A percentile compares a stretch with the other conserved stretches of the same genome.
These are phyloP conservation scores for Ypsolopha scabrella DNA, from an alignment of 2,888 invertebrate genomes.

Conservation along the genomic window DNA sequence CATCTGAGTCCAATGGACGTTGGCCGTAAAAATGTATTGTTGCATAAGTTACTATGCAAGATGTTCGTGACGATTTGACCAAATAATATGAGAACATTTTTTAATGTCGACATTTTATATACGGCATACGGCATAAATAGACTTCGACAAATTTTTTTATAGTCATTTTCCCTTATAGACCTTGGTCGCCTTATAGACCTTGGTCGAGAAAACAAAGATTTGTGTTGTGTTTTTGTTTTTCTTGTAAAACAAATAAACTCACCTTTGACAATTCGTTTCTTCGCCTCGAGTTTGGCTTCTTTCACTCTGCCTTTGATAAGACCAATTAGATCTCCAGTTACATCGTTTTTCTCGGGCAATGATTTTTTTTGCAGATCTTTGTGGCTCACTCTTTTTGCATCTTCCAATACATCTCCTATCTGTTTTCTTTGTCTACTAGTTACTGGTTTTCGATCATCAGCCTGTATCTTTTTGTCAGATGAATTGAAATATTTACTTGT, in stretches of 20 bases:
- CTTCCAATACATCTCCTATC: constrained; percentile 20
- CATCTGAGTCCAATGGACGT: too few species aligned
- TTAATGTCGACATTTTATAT: too few species aligned
- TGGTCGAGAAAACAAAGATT: too few species aligned
- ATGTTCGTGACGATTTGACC: too few species aligned
- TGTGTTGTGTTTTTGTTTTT: constrained; percentile 21
- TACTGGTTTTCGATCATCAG: constrained; percentile 16
- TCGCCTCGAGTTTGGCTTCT: constrained; percentile 47
- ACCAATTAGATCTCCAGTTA: constrained; percentile 59
- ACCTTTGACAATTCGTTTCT: constrained; percentile 43
- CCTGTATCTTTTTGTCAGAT: constrained; percentile 10
- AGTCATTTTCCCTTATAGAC: too few species aligned
- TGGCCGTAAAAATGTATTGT: too few species aligned
- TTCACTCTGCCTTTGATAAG: constrained; percentile 63
- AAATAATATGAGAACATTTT: too few species aligned
- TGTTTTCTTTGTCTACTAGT: constrained; percentile 18
- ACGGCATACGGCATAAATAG: too few species aligned
- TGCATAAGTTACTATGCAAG: too few species aligned
- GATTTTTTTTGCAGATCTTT: constrained; percentile 34
- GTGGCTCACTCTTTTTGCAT: constrained; percentile 45
- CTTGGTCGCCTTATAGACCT: too few species aligned
- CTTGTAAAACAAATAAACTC: constrained; percentile 19
- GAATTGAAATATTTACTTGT: constrained; percentile 47
- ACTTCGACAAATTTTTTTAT: too few species aligned
- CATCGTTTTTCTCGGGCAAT: constrained; percentile 38